Base-by-base conservation (phyloP, 1,140 invertebrate species). In the Globodera ellingtonae region DNA sequence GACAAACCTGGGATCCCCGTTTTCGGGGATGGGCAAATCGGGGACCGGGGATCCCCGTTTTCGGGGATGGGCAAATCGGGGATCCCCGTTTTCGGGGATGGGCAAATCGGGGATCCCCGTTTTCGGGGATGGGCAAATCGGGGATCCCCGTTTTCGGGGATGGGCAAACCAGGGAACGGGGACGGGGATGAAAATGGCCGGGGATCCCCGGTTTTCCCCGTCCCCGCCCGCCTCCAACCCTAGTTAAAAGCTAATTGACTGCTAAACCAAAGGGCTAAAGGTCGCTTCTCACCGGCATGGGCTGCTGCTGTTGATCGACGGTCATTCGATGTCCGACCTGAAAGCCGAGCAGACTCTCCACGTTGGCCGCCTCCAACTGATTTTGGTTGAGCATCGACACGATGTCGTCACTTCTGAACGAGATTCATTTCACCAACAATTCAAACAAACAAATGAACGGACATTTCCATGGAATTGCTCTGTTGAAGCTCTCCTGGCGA, bases 291-390 rank as follows among this genome's bases (percentile, higher is more conserved):
- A 47, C 46, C 18, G 13, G 8, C 67, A 70, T 70, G 7, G n/a
- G n/a, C 66, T 7, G 35, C 6, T 10, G 86, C 48, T 89, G 24
- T 24, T 24, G 86, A 46, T 75, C 65, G 8, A 24, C 9, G 47
- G 62, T 8, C 62, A 77, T 77, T 77, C 75, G 65, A 6, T 77
- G 75, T 13, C 75, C 75, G 59, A 44, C 9, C 84, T 69, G 75
- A 84, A 89, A 9, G 80, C 87, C 87, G 10, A 89, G 80, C n/a
- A 89, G 83, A 50, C 86, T 82, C 62, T 89, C 88, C 8, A 89
- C 86, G 73, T 88, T 85, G 4, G 87, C 47, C 18, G 75, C 69
- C 18, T 88, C 83, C 21, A 85, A 70, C 77, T 85, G 82, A 70
- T 79, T 81, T 67, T 82, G 82, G n/a, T 79, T 82, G 18, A 86